A percentile compares a stretch with the other conserved stretches of the same genome.
Evolutionary conservation across 2,113 vertebrate genomes (phyloP).

Genomic region (Phylloscopus trochilus): DNA sequence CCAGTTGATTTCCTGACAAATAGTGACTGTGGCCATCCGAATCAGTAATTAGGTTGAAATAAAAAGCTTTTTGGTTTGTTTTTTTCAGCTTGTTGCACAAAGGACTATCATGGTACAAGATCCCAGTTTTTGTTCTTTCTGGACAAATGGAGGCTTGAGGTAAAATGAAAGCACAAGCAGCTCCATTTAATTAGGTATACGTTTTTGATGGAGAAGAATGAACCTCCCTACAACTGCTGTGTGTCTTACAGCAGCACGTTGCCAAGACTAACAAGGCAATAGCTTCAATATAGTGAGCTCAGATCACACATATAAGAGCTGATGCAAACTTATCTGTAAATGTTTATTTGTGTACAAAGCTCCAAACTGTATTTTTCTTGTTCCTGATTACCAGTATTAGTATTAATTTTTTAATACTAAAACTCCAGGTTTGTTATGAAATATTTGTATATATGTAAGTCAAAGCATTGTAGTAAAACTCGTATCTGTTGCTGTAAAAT

Average conservation of each 20-base stretch:
- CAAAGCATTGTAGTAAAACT: background rate
- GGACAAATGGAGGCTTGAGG: background rate
- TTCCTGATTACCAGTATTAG: background rate
- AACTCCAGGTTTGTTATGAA: background rate
- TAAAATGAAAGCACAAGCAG: background rate
- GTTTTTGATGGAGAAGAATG: background rate
- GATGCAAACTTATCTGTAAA: background rate
- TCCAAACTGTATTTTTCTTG: background rate
- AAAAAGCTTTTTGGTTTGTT: background rate
- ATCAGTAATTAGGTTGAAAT: background rate
- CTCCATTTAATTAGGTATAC: background rate
- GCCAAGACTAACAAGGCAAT: background rate
- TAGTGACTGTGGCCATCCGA: background rate
- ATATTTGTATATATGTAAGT: background rate
- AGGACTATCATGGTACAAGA: background rate
- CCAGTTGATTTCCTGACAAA: background rate
- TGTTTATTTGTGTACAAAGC: background rate
- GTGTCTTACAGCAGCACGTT: background rate
- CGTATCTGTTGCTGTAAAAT: background rate
- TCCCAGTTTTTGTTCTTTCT: background rate
- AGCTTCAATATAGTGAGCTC: background rate
- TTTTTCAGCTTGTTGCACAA: background rate
- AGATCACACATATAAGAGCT: background rate
- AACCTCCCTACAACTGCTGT: background rate
- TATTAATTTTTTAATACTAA: background rate